Evolutionary conservation across 2,888 invertebrate species (phyloP), one percentile per base, ranked within the genome.

Genomic region (Hydriomena furcata): DNA sequence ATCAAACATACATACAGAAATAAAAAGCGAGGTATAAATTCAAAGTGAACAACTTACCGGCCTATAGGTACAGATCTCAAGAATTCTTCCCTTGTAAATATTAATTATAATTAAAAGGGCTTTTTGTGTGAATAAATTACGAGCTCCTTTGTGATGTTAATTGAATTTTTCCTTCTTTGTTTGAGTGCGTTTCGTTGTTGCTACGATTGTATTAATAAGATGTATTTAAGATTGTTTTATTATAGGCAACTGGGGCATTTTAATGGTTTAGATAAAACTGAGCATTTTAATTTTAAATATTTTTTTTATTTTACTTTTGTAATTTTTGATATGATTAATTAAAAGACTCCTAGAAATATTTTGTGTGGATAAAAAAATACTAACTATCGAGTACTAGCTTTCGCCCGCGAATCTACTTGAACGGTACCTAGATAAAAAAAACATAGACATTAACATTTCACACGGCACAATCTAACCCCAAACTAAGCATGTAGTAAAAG

Each of bases 21-120:
- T 40, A 21, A 30, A 40, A 40, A 40, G 13, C 13, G n/a, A 7
- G 17, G 31, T 17, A 7, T 1, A n/a, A 1, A 11, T n/a, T 17
- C 5, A 31, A 13, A 28, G 35, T 6, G 40, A 41, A 23, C 12
- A 40, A 34, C 40, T 30, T 25, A 27, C 53, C 56, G 47, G 48
- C 49, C 46, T 62, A 63, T 55, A n/a, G n/a, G n/a, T n/a, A 61
- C 60, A 65, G 61, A 62, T 57, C 67, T 68, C 58, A 60, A 31
- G 31, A 32, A 43, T 53, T 37, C 48, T 53, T 49, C 49, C 53
- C 54, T 83, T 82, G 80, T 83, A 81, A 86, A 88, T 84, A 87
- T 87, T 86, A 87, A 86, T 90, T 85, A 82, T 84, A 86, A 88
- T 86, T 83, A 84, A 83, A 84, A 76, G 81, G 78, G 72, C 78